These are phyloP conservation scores for Xyrauchen texanus DNA, from an alignment of 2,113 vertebrate genomes.

Conservation along the genomic window DNA sequence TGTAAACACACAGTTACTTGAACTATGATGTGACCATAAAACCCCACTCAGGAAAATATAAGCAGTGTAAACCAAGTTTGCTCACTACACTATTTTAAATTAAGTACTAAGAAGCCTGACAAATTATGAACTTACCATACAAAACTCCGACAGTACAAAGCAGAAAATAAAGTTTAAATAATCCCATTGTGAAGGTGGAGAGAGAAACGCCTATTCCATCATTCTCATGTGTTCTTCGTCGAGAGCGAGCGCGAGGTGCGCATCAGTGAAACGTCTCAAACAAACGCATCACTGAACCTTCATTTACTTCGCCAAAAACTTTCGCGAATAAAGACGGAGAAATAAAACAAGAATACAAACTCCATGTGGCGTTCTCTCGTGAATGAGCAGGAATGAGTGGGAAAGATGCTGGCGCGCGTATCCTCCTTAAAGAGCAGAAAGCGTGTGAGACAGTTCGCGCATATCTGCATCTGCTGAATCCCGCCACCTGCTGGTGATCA, in stretches of 20 bases:
- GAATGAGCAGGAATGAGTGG: constrained; percentile 6
- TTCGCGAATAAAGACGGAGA: background rate
- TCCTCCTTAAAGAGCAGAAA: constrained; percentile 21
- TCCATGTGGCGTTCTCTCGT: constrained; percentile 15
- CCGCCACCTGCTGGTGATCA: constrained; percentile 42
- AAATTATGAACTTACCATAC: constrained; percentile 51
- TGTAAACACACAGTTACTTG: too few relatives aligned
- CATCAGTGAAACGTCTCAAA: constrained; percentile 39
- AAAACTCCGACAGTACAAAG: constrained; percentile 43
- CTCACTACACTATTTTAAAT: too few relatives aligned
- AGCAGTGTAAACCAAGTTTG: background rate
- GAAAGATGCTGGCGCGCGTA: constrained; percentile 31
- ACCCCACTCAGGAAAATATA: background rate
- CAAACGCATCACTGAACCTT: constrained; percentile 25
- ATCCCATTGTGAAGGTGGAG: constrained; percentile 54
- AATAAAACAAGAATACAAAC: background rate
- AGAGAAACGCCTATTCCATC: constrained; percentile 55
- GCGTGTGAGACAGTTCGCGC: background rate
- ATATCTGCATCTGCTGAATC: background rate
- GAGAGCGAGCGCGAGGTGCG: constrained; percentile 25
- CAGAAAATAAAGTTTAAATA: constrained; percentile 53
- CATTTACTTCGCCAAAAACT: constrained; percentile 32
- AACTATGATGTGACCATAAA: background rate
- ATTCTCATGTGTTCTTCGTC: constrained; percentile 27
- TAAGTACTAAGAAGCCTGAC: background rate